phyloP scores from a whole-genome alignment of 2,113 vertebrate genomes.

The Dryoscopus gambensis region DNA sequence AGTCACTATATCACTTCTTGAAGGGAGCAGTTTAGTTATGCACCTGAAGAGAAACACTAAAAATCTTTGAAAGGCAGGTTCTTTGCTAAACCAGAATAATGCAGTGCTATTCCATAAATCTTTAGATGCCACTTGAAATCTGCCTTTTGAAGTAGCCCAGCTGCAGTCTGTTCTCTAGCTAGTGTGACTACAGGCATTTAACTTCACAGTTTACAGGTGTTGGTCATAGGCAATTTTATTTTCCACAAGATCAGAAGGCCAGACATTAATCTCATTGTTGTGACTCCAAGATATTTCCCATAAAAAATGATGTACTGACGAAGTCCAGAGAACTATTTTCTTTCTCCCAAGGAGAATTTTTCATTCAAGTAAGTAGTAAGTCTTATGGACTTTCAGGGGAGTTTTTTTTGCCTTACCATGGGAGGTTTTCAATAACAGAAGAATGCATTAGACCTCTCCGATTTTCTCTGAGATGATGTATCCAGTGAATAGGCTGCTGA shows the following conservation, averaged over 20 bases:
- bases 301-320: not conserved
- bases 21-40: constrained; percentile 5
- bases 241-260: not conserved
- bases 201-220: not conserved
- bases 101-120: not conserved
- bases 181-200: not conserved
- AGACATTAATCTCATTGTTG: not conserved
- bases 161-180: not conserved
- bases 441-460: not conserved
- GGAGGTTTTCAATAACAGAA: not conserved
- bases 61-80: not conserved
- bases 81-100: not conserved
- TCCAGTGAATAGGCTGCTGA: not conserved
- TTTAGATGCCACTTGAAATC: not conserved
- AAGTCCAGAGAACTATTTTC: not conserved
- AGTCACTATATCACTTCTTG: not conserved
- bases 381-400: not conserved
- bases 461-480: not conserved
- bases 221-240: not conserved
- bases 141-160: not conserved
- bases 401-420: constrained; percentile 1
- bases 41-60: not conserved
- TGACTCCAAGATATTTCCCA: not conserved
- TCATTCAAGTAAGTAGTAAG: not conserved
- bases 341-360: not conserved